These are phyloP conservation scores for Andrena marginata DNA, from an alignment of 2,888 invertebrate species.

Conservation along the genomic window DNA sequence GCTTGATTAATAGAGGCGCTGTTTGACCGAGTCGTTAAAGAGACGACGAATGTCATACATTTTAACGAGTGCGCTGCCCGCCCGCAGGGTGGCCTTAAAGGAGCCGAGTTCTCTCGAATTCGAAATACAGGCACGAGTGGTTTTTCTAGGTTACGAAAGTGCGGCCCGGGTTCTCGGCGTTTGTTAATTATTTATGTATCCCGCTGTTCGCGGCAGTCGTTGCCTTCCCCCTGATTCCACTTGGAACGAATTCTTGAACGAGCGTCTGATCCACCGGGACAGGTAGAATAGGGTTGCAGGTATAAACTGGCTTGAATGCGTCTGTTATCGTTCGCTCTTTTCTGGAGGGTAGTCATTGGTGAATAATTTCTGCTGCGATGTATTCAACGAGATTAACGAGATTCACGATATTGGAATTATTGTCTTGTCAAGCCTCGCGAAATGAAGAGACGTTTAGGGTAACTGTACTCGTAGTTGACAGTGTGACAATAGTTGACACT, in stretches of 20 bases:
- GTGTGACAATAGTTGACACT: too few relatives aligned
- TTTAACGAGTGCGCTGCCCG: constrained; percentile 19
- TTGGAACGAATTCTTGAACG: too few relatives aligned
- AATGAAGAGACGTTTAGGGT: neutral
- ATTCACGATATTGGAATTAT: neutral
- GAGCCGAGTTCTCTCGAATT: constrained; percentile 21
- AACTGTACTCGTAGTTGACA: too few relatives aligned
- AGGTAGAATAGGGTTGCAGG: too few relatives aligned
- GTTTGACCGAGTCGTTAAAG: neutral
- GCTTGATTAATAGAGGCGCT: neutral
- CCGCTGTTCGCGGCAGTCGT: too few relatives aligned
- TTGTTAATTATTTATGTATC: neutral
- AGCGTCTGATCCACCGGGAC: too few relatives aligned
- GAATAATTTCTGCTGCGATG: too few relatives aligned
- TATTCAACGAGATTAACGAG: too few relatives aligned
- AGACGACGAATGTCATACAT: constrained; percentile 37
- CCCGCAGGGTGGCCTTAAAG: constrained; percentile 1
- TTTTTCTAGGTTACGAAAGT: neutral
- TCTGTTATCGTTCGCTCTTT: too few relatives aligned
- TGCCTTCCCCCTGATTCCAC: too few relatives aligned
- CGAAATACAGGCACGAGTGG: constrained; percentile 6
- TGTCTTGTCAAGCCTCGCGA: neutral
- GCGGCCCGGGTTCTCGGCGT: neutral
- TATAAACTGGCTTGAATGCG: too few relatives aligned
- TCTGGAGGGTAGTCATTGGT: too few relatives aligned